Percentiles rank a stretch among this genome's conserved stretches.
Evolutionary conservation across 2,888 invertebrate genomes (phyloP).

Genomic region (Rhamnusium bicolor): DNA sequence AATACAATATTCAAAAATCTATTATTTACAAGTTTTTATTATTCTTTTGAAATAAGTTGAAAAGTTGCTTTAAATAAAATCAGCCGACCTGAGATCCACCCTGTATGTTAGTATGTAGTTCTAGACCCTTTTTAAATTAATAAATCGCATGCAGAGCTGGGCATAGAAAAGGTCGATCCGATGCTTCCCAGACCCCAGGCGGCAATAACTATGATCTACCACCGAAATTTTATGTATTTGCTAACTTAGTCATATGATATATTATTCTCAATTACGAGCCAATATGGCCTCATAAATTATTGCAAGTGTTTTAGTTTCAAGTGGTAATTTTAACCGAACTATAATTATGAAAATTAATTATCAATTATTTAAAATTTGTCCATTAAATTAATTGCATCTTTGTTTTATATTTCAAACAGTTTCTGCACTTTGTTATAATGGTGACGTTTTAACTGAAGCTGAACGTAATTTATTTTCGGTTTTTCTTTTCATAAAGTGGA

Average conservation of each 20-base stretch:
- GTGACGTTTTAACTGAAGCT: too few relatives aligned
- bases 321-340: constrained; percentile 48
- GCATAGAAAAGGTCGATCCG: constrained; percentile 41
- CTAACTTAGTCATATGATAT: constrained; percentile 59
- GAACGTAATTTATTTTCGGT: too few relatives aligned
- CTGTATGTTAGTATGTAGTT: constrained; percentile 34
- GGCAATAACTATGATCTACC: constrained; percentile 66
- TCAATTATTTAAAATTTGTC: constrained; percentile 44
- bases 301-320: constrained; percentile 49
- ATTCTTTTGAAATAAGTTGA: too few relatives aligned
- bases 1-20: too few relatives aligned
- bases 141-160: constrained; percentile 54
- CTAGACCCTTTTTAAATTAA: constrained; percentile 54
- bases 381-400: constrained; percentile 21
- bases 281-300: constrained; percentile 55
- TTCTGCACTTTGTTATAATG: constrained; percentile 6
- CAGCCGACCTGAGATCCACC: not conserved
- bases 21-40: too few relatives aligned
- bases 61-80: not conserved
- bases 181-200: constrained; percentile 58
- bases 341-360: constrained; percentile 50
- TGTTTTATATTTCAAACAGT: not conserved
- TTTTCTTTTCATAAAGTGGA: too few relatives aligned
- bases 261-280: constrained; percentile 57
- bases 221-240: constrained; percentile 66